Evolutionary conservation across 2,113 vertebrate genomes (phyloP).

Genomic region (Epinephelus cyanopodus): DNA sequence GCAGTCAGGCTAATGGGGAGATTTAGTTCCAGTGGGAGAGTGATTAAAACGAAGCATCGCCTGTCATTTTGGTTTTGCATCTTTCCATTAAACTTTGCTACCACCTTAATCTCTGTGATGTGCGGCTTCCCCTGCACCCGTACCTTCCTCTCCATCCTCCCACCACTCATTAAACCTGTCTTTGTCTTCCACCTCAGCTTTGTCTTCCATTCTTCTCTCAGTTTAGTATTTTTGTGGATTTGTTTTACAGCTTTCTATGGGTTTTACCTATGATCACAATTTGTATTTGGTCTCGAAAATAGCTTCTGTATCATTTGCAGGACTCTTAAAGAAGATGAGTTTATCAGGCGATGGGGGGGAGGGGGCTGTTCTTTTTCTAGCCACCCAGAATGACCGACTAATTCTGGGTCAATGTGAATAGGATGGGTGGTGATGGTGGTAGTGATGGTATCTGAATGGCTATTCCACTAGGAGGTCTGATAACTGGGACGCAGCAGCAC

Average conservation of each 20-base stretch:
- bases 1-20: slow-evolving; percentile 63
- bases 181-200: background rate
- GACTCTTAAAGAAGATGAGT: background rate
- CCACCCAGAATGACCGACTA: slow-evolving; percentile 54
- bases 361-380: slow-evolving; percentile 42
- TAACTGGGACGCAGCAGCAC: slow-evolving; percentile 72
- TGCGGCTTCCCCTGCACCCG: slow-evolving; percentile 16
- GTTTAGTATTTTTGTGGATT: background rate
- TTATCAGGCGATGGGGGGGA: slow-evolving; percentile 3
- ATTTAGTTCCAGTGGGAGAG: slow-evolving; percentile 71
- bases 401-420: slow-evolving; percentile 82
- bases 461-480: slow-evolving; percentile 46
- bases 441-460: slow-evolving; percentile 49
- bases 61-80: slow-evolving; percentile 79
- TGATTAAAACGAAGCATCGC: slow-evolving; percentile 70
- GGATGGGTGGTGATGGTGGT: slow-evolving; percentile 28
- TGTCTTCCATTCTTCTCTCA: slow-evolving; percentile 3
- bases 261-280: background rate
- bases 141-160: background rate
- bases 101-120: slow-evolving; percentile 42
- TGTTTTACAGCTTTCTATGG: background rate
- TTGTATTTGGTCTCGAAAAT: background rate
- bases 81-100: slow-evolving; percentile 61
- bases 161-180: slow-evolving; percentile 4
- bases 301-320: background rate